Percentiles rank a stretch among this genome's conserved stretches.
phyloP scores from a whole-genome alignment of 2,113 vertebrate genomes.

The Oostethus manadensis region DNA sequence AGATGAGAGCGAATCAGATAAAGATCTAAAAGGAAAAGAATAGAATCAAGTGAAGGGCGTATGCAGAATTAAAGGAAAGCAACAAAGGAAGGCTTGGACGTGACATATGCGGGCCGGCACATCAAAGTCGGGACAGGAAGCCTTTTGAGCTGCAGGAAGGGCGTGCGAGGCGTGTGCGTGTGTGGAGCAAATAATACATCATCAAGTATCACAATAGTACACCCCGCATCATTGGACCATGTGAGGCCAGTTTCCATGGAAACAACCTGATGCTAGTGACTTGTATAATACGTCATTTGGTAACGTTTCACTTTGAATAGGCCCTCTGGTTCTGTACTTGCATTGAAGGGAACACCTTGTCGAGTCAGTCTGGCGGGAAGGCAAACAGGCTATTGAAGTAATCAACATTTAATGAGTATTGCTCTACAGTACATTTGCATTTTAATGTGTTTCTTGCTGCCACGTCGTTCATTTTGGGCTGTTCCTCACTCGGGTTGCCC shows the following conservation, averaged over 20 bases:
- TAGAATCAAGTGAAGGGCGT: background rate
- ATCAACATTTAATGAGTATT: background rate
- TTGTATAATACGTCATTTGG: slow-evolving; percentile 32
- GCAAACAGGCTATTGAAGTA: background rate
- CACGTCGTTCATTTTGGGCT: too few relatives aligned
- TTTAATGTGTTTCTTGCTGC: slow-evolving; percentile 6
- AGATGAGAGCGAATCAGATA: background rate
- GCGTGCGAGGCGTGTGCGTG: background rate
- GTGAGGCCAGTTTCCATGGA: slow-evolving; percentile 53
- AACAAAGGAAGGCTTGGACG: slow-evolving; percentile 6
- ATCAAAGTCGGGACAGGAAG: slow-evolving; percentile 42
- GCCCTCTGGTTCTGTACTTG: background rate
- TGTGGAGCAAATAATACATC: slow-evolving; percentile 13
- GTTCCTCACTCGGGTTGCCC: background rate
- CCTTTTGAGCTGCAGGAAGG: slow-evolving; percentile 28
- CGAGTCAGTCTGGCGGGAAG: background rate
- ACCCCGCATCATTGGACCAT: slow-evolving; percentile 3
- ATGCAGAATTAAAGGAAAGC: background rate
- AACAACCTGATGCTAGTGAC: slow-evolving; percentile 27
- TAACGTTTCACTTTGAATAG: background rate
- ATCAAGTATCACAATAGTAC: slow-evolving; percentile 12
- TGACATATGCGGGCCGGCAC: slow-evolving; percentile 19
- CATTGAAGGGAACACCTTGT: background rate
- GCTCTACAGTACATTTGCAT: slow-evolving; percentile 11
- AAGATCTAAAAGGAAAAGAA: background rate